Conservation (phyloP, 2,888 invertebrate species). For the Mimachlamys varia region DNA sequence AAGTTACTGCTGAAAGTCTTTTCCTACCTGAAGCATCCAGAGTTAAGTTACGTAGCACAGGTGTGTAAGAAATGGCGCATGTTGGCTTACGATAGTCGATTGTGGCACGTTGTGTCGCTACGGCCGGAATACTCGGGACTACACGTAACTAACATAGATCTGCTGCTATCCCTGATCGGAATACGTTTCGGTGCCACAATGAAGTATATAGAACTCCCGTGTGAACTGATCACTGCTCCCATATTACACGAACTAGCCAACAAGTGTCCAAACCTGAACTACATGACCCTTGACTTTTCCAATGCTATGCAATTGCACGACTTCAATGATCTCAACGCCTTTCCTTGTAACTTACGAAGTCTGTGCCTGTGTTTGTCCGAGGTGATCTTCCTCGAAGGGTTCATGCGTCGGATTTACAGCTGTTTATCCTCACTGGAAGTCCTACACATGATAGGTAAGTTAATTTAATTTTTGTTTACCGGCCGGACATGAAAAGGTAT, state of each 20-base stretch:
- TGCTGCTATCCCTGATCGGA: constrained; percentile 90
- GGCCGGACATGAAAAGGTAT: too few species aligned
- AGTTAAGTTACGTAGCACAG: constrained; percentile 93
- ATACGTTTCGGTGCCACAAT: constrained; percentile 82
- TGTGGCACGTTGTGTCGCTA: constrained; percentile 98
- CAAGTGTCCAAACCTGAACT: constrained; percentile 83
- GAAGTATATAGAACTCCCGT: constrained; percentile 86
- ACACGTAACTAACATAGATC: constrained; percentile 92
- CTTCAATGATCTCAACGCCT: constrained; percentile 99
- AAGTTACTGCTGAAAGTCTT: constrained; percentile 97
- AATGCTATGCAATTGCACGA: constrained; percentile 96
- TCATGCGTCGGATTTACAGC: constrained; percentile 99
- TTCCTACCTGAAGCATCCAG: constrained; percentile 95
- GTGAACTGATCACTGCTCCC: constrained; percentile 97
- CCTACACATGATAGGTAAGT: constrained; percentile 94
- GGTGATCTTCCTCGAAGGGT: constrained; percentile 99
- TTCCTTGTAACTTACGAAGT: constrained; percentile 97
- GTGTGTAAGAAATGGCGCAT: constrained; percentile 98
- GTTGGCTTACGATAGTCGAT: constrained; percentile 95
- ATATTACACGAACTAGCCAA: constrained; percentile 98
- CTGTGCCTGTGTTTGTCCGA: constrained; percentile 98
- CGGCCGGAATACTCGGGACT: constrained; percentile 98
- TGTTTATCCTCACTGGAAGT: constrained; percentile 99
- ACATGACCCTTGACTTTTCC: constrained; percentile 97
- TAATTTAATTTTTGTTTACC: not conserved